These are phyloP conservation scores for Canis aureus DNA, from an alignment of 2,113 vertebrate species.

Conservation along the genomic window DNA sequence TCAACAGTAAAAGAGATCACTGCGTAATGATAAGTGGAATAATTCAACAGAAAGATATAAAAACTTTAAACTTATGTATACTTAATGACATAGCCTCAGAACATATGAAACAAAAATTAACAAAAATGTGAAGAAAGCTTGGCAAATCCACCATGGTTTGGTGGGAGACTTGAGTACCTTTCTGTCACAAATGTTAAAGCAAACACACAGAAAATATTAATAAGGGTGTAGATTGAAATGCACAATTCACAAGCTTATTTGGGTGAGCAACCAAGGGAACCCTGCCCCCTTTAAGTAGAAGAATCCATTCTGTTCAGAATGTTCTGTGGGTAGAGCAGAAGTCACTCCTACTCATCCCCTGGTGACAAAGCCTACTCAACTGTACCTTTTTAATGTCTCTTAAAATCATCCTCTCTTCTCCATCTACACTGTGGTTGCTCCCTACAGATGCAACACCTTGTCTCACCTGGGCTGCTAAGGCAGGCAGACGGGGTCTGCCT, in stretches of 20 bases:
- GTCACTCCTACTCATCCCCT: not conserved
- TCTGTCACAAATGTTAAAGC: not conserved
- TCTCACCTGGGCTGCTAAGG: not conserved
- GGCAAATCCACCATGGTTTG: not conserved
- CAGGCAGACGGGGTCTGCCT: fast-evolving
- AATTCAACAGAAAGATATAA: not conserved
- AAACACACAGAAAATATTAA: not conserved
- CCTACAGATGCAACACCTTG: fast-evolving
- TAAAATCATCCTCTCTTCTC: not conserved
- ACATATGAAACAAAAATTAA: not conserved
- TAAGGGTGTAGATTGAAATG: not conserved
- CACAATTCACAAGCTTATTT: not conserved
- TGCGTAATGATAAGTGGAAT: not conserved
- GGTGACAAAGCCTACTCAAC: not conserved
- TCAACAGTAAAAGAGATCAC: not conserved
- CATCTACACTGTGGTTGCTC: not conserved
- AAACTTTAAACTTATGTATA: not conserved
- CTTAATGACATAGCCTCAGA: not conserved
- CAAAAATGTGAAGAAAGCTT: not conserved
- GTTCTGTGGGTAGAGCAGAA: not conserved
- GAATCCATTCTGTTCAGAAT: not conserved
- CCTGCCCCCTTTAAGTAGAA: not conserved
- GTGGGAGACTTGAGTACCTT: not conserved
- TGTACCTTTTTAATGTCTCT: not conserved
- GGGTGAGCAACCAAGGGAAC: not conserved